Base-by-base conservation (phyloP, 2,113 vertebrate species). In the Mirza zaza region DNA sequence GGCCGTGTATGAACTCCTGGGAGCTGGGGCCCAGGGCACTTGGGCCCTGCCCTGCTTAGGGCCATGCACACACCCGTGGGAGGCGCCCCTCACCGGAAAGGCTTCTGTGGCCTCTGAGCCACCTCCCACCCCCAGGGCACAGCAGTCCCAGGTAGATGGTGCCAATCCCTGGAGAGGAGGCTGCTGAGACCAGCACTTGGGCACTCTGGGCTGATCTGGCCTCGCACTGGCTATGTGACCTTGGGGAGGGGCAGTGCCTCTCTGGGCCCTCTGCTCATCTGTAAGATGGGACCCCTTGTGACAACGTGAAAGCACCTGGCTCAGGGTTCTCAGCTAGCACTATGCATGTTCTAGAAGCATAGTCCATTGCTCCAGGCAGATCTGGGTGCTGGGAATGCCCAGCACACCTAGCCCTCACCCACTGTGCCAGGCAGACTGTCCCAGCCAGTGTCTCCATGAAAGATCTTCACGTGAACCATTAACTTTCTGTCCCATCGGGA, bases 331-430 rank as follows among this genome's bases (percentile, higher is more conserved):
- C 34, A 3, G 42, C 0, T 7, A 59, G 39, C 1, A 1, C 50
- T 3, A 21, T 7, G 20, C 23, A 12, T 17, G 8, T 0, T 7
- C 55, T 61, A 36, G n/a, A n/a, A n/a, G 48, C 25, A 1, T 12
- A 12, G 71, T 6, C 1, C 1, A 52, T 75, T 0, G 48, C 5
- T 50, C 50, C 63, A 9, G 39, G 36, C 0, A 0, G 14, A 45
- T 6, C 3, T n/a, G 2, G 71, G 9, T 8, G 0, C 73, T 0
- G 3, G 8, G 2, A 0, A 6, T 0, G 0, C 12, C 52, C 21
- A 25, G 55, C 23, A 8, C 25, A 5, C 27, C 48, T 3, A 27
- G 55, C 10, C 52, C 94, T 39, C 0, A 0, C 13, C 17, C 10
- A 17, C 39, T 20, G 68, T 61, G 12, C 42, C 1, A 0, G 77